phyloP scores from a whole-genome alignment of 2,113 vertebrate genomes.

The Benthochromis sp. region DNA sequence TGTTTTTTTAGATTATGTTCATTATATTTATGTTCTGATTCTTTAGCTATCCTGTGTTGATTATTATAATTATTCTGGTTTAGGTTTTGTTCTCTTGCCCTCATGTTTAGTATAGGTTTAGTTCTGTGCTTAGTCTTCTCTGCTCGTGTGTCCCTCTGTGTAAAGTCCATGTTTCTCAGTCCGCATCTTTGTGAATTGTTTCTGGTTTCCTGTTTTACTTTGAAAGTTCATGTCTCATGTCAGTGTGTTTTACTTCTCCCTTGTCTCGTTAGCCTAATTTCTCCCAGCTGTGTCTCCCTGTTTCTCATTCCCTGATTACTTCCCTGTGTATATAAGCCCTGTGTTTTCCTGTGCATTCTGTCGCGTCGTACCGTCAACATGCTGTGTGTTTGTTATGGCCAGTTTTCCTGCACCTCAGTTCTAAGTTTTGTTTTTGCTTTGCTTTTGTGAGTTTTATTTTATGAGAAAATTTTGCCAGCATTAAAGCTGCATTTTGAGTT shows the following conservation, averaged over 20 bases:
- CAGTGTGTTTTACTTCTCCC: background rate
- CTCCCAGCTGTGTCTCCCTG: background rate
- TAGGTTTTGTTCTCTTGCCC: background rate
- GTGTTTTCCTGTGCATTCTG: accelerated
- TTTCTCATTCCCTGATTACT: background rate
- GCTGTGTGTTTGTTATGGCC: background rate
- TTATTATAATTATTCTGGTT: background rate
- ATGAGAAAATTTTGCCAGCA: background rate
- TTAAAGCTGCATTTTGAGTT: background rate
- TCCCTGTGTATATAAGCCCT: background rate
- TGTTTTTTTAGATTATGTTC: background rate
- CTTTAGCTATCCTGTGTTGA: background rate
- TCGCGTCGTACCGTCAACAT: accelerated
- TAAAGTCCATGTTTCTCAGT: background rate
- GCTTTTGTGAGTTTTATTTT: background rate
- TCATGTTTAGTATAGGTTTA: background rate
- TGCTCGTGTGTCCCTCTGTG: background rate
- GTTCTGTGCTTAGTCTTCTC: background rate
- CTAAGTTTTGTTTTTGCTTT: background rate
- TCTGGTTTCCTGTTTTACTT: background rate
- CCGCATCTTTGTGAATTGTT: background rate
- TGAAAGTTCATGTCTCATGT: background rate
- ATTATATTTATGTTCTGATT: background rate
- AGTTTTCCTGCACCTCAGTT: background rate
- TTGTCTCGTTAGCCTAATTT: background rate